Base-by-base conservation (phyloP, 1,140 invertebrate species). In the Drosophila novamexicana region DNA sequence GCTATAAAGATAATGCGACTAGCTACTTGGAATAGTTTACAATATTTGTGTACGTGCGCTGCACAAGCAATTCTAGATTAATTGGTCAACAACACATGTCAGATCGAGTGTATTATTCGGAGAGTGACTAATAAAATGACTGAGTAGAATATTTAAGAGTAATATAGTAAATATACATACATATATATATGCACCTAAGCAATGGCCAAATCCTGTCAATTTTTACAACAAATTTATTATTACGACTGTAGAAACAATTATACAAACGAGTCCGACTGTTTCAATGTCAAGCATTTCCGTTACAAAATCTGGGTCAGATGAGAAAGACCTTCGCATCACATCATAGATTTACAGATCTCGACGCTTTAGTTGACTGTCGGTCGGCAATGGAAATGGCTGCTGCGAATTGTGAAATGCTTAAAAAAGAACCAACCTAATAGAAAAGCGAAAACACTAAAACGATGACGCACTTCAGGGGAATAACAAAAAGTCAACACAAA, bases 221-320 rank as follows among this genome's bases (percentile, higher is more conserved):
- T 16, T 50, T 14, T 50, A 36, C 34, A 36, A 14, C 50, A 6
- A 7, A 3, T n/a, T 49, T 63, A 34, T 22, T 62, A 36, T 32
- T 50, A 45, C 7, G 8, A 34, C 29, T 34, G n/a, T 22, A 65
- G 32, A 45, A 32, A 42, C 42, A 49, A 58, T 61, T 57, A 49
- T 54, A 22, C 29, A 57, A 50, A 39, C 22, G 10, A 12, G 47
- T 1, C 47, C 10, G 18, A n/a, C 36, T 63, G 16, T 65, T 45
- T 64, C 77, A 83, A 81, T 83, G 81, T 66, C 81, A 83, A 61
- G 50, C 64, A 39, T 64, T 83, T 82, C 75, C 77, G 66, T 68
- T 69, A 58, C 58, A 59, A 50, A 85, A 70, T 81, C 50, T 84
- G 72, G 84, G 80, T 80, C 72, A 80, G 54, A 85, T 53, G 34